Evolutionary conservation across 2,797 vertebrate genomes (phyloP), one percentile per base, ranked within the genome.

Genomic region (Garrulus glandarius): DNA sequence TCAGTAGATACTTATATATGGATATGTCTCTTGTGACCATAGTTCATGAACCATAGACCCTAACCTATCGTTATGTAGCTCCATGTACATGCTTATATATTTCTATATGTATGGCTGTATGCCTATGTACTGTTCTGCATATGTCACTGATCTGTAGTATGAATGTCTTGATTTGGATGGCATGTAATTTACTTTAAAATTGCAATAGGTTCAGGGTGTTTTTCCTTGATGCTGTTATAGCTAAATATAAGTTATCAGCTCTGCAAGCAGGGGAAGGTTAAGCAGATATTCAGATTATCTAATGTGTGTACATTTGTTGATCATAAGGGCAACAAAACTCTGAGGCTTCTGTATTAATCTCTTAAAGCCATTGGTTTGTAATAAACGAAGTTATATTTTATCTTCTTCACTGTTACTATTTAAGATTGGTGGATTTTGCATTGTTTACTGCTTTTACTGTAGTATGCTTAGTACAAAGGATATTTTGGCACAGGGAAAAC

Each of bases 81-180:
- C 44, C 46, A 1, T 26, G 2, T 46, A 9, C 3, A 1, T 68
- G 37, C 4, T 7, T 46, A 8, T 49, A 6, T 14, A 6, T 74
- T 44, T 67, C 27, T 52, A 8, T 56, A 7, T 65, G 13, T 23
- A 3, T 81, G 46, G 9, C 34, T 68, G 8, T 43, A 18, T 80
- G 39, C 36, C 22, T 74, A 0, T 75, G 17, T 87, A 32, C 17
- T 81, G 4, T 23, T 55, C 18, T 89, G 26, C 29, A 21, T 15
- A 3, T 86, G 29, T 19, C 15, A 32, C 26, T 74, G 41, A 39
- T 57, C 10, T 55, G 27, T 61, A 52, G 46, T 32, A 83, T 4
- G 3, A 37, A n/a, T 74, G 57, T 53, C 19, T 88, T 64, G 17
- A 1, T 84, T 68, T 64, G 47, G 24, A 43, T 24, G 43, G 26